phyloP scores from a whole-genome alignment of 2,797 vertebrate genomes.

The Hylomyscus alleni region DNA sequence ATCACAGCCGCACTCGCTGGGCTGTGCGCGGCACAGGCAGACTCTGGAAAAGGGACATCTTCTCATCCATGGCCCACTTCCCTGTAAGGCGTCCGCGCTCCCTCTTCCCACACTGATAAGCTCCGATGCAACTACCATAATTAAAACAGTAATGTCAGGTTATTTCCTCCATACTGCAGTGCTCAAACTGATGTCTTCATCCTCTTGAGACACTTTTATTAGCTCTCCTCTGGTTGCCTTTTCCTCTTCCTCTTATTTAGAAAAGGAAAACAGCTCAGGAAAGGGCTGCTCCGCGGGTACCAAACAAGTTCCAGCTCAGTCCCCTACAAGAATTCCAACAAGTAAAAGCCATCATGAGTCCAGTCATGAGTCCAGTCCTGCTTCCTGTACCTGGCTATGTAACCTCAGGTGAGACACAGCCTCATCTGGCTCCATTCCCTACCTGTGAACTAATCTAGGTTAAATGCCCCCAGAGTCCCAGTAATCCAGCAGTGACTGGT shows the following conservation, averaged over 20 bases:
- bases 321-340: constrained; percentile 3
- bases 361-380: not conserved
- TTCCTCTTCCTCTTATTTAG: constrained; percentile 68
- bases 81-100: constrained; percentile 79
- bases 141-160: constrained; percentile 86
- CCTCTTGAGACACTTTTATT: constrained; percentile 81
- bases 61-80: constrained; percentile 77
- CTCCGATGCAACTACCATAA: constrained; percentile 84
- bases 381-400: not conserved
- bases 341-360: not conserved
- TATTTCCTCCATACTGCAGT: constrained; percentile 85
- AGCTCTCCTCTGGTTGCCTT: constrained; percentile 79
- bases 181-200: constrained; percentile 86
- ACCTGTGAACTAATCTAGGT: not conserved
- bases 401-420: not conserved
- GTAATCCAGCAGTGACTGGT: not conserved
- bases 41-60: constrained; percentile 79
- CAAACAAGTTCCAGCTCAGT: constrained; percentile 62
- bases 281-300: constrained; percentile 54
- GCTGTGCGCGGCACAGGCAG: constrained; percentile 14
- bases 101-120: constrained; percentile 85
- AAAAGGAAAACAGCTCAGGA: constrained; percentile 75
- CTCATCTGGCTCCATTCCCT: not conserved
- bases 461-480: not conserved
- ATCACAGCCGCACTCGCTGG: not conserved